Conservation (phyloP, 2,888 invertebrate species). For the Hoplodrina blanda region DNA sequence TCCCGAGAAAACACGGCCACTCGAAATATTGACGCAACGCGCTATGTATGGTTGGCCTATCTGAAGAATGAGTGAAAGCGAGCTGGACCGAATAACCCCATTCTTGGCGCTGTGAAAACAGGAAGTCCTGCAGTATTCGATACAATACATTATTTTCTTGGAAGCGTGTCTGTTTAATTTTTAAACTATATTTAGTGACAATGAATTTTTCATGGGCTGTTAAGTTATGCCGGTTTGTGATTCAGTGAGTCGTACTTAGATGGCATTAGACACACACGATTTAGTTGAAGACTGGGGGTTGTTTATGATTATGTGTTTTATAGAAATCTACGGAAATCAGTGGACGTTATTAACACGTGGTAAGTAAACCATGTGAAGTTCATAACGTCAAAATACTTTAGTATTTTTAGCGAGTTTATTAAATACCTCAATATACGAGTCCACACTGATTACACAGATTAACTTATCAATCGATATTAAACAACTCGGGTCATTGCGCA, state of each 20-base stretch:
- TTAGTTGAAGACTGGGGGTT: slow-evolving; percentile 15
- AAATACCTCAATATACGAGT: not conserved
- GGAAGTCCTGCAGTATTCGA: slow-evolving; percentile 75
- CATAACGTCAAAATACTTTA: slow-evolving; percentile 3
- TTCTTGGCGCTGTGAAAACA: slow-evolving; percentile 77
- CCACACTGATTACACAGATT: not conserved
- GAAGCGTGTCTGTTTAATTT: slow-evolving; percentile 39
- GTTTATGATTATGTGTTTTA: slow-evolving; percentile 24
- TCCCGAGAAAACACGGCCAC: slow-evolving; percentile 82
- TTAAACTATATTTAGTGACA: slow-evolving; percentile 41
- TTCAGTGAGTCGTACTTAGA: slow-evolving; percentile 28
- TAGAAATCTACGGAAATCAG: slow-evolving; percentile 11
- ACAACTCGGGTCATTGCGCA: slow-evolving; percentile 9
- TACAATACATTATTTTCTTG: slow-evolving; percentile 47
- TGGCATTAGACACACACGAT: slow-evolving; percentile 41
- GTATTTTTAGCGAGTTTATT: not conserved
- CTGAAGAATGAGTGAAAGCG: slow-evolving; percentile 78
- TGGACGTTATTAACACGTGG: slow-evolving; percentile 25
- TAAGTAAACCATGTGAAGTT: slow-evolving; percentile 21
- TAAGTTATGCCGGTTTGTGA: slow-evolving; percentile 30
- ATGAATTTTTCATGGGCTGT: slow-evolving; percentile 39
- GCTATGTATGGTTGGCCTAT: slow-evolving; percentile 75
- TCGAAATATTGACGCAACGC: slow-evolving; percentile 83
- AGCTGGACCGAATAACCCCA: slow-evolving; percentile 78
- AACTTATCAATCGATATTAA: not conserved